Evolutionary conservation across 1,140 invertebrate genomes (phyloP).

Genomic region (Eueides isabella): DNA sequence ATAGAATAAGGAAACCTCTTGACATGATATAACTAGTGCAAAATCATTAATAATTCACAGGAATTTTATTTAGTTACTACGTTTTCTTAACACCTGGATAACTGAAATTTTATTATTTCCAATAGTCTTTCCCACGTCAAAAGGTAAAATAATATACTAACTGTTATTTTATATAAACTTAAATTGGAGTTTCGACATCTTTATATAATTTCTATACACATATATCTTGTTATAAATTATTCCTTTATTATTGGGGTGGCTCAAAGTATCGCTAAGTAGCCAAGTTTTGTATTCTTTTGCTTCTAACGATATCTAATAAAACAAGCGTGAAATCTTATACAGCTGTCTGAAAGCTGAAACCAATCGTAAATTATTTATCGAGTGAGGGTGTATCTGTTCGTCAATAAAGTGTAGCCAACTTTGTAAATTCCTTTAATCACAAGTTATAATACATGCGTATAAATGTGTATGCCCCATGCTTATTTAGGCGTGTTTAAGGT

Average conservation of each 20-base stretch:
- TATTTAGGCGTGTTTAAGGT: no score
- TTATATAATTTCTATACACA: no score
- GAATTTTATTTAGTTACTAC: no score
- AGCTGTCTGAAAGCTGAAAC: slow-evolving; percentile 30
- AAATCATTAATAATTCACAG: no score
- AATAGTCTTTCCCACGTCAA: no score
- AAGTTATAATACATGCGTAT: neutral
- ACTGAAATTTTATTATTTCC: no score
- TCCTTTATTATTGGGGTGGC: neutral
- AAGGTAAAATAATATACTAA: no score
- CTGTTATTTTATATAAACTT: neutral
- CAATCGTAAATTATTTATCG: slow-evolving; percentile 25
- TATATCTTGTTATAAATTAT: neutral
- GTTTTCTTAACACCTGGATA: no score
- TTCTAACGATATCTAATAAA: slow-evolving; percentile 28
- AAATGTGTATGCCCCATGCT: neutral
- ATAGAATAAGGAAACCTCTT: no score
- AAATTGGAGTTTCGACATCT: no score
- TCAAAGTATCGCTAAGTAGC: slow-evolving; percentile 29
- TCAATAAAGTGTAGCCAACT: neutral
- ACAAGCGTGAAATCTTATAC: slow-evolving; percentile 23
- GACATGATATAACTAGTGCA: no score
- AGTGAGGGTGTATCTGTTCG: slow-evolving; percentile 13
- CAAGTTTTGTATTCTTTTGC: slow-evolving; percentile 23
- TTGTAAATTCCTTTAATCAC: neutral